Percentiles rank a stretch among this genome's conserved stretches.
phyloP scores from a whole-genome alignment of 2,113 vertebrate genomes.

The Scartelaos histophorus region DNA sequence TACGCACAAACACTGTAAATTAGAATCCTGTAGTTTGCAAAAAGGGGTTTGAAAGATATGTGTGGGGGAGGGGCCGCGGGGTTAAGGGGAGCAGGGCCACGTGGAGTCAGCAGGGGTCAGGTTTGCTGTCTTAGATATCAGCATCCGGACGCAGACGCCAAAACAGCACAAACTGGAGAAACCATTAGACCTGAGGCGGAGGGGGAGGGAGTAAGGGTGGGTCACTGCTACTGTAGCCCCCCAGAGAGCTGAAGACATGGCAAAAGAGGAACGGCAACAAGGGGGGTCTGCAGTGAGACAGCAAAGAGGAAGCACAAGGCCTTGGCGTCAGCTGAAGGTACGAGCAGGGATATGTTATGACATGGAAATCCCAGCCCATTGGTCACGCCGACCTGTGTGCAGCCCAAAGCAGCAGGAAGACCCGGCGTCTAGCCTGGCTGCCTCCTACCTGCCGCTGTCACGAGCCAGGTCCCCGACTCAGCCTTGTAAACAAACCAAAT shows the following conservation, averaged over 20 bases:
- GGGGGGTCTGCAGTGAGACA: conserved; percentile 38
- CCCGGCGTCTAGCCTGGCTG: conserved; percentile 39
- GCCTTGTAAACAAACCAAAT: conserved; percentile 75
- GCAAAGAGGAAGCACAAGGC: conserved; percentile 45
- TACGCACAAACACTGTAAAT: conserved; percentile 74
- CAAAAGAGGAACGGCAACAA: conserved; percentile 30
- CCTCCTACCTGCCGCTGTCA: conserved; percentile 54
- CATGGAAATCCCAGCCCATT: conserved; percentile 49
- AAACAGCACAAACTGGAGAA: conserved; percentile 68
- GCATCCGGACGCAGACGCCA: conserved; percentile 64
- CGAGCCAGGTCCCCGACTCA: conserved; percentile 60
- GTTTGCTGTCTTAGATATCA: conserved; percentile 72
- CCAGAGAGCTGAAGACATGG: conserved; percentile 47
- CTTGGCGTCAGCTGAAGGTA: conserved; percentile 38
- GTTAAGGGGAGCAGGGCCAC: conserved; percentile 36
- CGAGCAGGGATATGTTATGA: conserved; percentile 45
- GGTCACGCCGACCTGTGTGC: conserved; percentile 36
- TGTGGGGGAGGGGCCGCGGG: conserved; percentile 18
- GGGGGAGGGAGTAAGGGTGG: conserved; percentile 28
- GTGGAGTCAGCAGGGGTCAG: conserved; percentile 66
- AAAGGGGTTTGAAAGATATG: conserved; percentile 35
- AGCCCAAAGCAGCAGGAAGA: conserved; percentile 43
- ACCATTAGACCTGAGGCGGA: conserved; percentile 55
- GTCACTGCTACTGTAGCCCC: conserved; percentile 55
- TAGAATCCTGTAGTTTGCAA: conserved; percentile 50